Evolutionary conservation across 2,113 vertebrate genomes (phyloP), one percentile per base, ranked within the genome.

Genomic region (Mellivora capensis): DNA sequence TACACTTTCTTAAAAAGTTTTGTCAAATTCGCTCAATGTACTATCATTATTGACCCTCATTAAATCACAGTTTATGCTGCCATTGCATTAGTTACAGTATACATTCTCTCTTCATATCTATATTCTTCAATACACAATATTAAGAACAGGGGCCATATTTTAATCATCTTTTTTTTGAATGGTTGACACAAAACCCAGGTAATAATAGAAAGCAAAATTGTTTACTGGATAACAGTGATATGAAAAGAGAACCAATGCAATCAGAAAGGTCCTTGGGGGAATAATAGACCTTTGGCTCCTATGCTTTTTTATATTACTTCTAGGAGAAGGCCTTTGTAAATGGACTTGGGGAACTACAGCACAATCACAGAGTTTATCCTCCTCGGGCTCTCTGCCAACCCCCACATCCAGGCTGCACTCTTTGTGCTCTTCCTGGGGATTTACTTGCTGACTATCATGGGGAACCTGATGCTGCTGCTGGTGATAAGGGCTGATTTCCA

Each of bases 391-490:
- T 83, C 84, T 74, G 34, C 54, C 3, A 5, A 27, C 17, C 67
- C 90, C 27, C 27, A 57, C 9, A 18, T 76, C 54, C 44, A 93
- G 77, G 44, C 39, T 62, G 18, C n/a, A 21, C 85, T 96, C 67
- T 96, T 93, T 42, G 29, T 83, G 23, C 25, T 93, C 0, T 96
- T 96, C 67, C 54, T 96, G 59, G 54, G 39, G n/a, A 52, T 93
- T 52, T 93, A 93, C 84, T 15, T 92, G 27, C 52, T 91, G 59
- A 95, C 96, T 18, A 4, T 95, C 9, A 9, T 80, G 3, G 96
- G 86, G 13, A 98, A 98, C 67, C 31, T 97, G 27, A 44, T n/a
- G 27, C 3, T 97, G 93, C 39, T 98, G 59, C 8, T 96, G 62
- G 47, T 97, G 86, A 96, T 96, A 52, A 59, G 7, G 25, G 47